Evolutionary conservation across 2,797 vertebrate species (phyloP).

Genomic region (Crocidura indochinensis): DNA sequence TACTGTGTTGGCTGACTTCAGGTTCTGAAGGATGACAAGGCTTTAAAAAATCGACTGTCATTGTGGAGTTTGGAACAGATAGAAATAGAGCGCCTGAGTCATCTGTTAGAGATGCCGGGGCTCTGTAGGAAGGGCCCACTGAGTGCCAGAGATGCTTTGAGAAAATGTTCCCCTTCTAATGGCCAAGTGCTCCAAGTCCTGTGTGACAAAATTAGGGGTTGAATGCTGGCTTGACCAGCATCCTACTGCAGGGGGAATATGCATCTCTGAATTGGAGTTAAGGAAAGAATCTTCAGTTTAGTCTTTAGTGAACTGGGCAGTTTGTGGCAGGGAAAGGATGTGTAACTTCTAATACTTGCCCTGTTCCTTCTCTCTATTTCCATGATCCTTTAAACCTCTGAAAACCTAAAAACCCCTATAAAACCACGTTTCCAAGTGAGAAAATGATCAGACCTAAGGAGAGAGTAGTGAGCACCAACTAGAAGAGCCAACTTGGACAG

Average conservation of each 20-base stretch:
- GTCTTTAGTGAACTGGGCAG: constrained; percentile 56
- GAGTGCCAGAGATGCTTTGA: constrained; percentile 52
- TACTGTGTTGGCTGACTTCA: constrained; percentile 90
- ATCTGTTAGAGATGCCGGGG: constrained; percentile 87
- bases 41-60: constrained; percentile 88
- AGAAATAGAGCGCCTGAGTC: constrained; percentile 86
- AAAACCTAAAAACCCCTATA: no score
- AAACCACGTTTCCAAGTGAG: background rate
- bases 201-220: background rate
- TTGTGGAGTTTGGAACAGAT: constrained; percentile 87
- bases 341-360: accelerated
- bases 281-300: constrained; percentile 30
- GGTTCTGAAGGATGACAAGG: constrained; percentile 90
- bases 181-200: background rate
- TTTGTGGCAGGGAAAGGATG: no score
- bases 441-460: background rate
- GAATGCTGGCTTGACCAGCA: background rate
- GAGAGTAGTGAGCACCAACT: no score
- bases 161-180: background rate
- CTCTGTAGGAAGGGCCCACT: constrained; percentile 57
- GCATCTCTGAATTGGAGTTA: background rate
- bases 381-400: background rate
- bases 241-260: background rate
- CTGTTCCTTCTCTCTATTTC: background rate
- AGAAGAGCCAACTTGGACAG: background rate